Base-by-base conservation (phyloP, 2,113 vertebrate genomes). In the Chionis minor region DNA sequence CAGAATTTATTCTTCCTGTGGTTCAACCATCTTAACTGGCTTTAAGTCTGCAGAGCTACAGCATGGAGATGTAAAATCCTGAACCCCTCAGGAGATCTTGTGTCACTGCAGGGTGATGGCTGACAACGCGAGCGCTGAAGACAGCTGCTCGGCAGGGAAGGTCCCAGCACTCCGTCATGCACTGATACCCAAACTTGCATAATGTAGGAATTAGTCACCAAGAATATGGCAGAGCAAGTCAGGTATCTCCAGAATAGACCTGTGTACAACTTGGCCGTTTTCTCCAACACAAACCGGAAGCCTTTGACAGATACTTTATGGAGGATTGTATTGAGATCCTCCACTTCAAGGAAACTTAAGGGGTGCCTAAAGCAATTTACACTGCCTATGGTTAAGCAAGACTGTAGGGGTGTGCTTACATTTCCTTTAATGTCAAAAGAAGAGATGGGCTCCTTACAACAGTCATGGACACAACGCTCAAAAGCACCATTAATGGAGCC, bases 61-160 rank as follows among this genome's bases (percentile, higher is more conserved):
- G 24, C 28, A 22, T 9, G 10, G 32, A n/a, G 38, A 56, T 56
- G 38, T 63, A 40, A 87, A 92, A 67, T 32, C 59, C 66, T 8
- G 32, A 59, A 40, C 10, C 15, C 18, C 27, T 24, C 54, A 42
- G 4, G 51, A 66, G 51, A 83, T 23, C 9, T 8, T 18, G 35
- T 32, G n/a, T 62, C 15, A 5, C 69, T 4, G 5, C 8, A 6
- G 62, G 51, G 40, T 0, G 5, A 42, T 17, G 40, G 40, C 44
- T 62, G 71, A 58, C 1, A 2, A 82, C 0, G 0, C 51, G 23
- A 77, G 26, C 51, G 27, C 2, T 27, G 75, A 33, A 54, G 18
- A 23, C 3, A 4, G 65, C 18, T 4, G 2, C 56, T 51, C 1
- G 1, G 42, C 38, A 44, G 30, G 15, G 45, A 62, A 73, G 45